A percentile compares a stretch with the other conserved stretches of the same genome.
phyloP scores from a whole-genome alignment of 2,888 invertebrate genomes.

The Stomorhina lunata region DNA sequence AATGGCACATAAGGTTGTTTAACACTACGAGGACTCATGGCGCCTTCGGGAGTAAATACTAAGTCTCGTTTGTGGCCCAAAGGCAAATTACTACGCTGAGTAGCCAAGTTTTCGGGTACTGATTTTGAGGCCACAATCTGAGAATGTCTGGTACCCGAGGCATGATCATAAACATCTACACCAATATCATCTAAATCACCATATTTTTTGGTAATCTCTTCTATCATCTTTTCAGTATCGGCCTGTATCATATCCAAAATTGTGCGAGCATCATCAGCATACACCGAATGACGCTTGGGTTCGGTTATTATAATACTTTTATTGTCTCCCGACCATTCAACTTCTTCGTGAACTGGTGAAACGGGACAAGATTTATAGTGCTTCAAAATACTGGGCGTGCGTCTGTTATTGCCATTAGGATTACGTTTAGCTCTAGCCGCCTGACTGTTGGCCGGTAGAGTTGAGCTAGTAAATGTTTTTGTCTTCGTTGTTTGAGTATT shows the following conservation, averaged over 20 bases:
- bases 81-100: slow-evolving; percentile 50
- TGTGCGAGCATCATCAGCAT: slow-evolving; percentile 81
- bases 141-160: slow-evolving; percentile 57
- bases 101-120: slow-evolving; percentile 73
- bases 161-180: slow-evolving; percentile 63
- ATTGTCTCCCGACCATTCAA: slow-evolving; percentile 82
- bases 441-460: slow-evolving; percentile 50
- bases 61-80: slow-evolving; percentile 58
- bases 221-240: slow-evolving; percentile 85
- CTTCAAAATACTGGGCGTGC: slow-evolving; percentile 82
- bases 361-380: slow-evolving; percentile 90
- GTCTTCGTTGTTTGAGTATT: slow-evolving; percentile 8
- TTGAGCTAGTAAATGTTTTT: slow-evolving; percentile 52
- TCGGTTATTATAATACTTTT: slow-evolving; percentile 73
- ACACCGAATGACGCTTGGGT: slow-evolving; percentile 79
- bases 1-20: slow-evolving; percentile 81
- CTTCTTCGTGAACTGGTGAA: slow-evolving; percentile 90
- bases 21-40: slow-evolving; percentile 76
- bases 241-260: slow-evolving; percentile 83
- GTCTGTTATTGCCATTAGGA: slow-evolving; percentile 76
- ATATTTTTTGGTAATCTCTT: slow-evolving; percentile 84
- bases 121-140: slow-evolving; percentile 74
- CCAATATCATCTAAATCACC: slow-evolving; percentile 82
- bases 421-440: slow-evolving; percentile 74
- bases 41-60: slow-evolving; percentile 53